Conservation (phyloP, 2,113 vertebrate genomes). For the Phycodurus eques region DNA sequence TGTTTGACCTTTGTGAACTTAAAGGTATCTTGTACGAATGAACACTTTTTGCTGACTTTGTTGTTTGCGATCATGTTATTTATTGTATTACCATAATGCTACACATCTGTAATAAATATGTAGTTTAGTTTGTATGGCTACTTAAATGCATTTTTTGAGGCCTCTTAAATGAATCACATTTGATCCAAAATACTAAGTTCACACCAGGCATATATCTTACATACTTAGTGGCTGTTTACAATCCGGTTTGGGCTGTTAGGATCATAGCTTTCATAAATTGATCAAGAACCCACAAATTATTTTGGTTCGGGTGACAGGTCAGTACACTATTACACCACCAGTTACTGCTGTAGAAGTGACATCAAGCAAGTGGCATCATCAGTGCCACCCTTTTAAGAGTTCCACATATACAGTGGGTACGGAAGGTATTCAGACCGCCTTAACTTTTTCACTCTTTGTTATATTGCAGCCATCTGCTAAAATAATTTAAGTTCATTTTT, state of each 20-base stretch:
- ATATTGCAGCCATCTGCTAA: too few species aligned
- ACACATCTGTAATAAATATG: neutral
- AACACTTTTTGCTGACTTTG: slow-evolving; percentile 59
- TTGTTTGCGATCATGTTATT: slow-evolving; percentile 47
- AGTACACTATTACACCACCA: too few species aligned
- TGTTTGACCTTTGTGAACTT: slow-evolving; percentile 39
- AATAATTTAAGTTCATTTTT: too few species aligned
- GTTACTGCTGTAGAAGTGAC: too few species aligned
- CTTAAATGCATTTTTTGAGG: neutral
- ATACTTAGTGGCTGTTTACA: neutral
- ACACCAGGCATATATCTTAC: neutral
- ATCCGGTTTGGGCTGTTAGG: neutral
- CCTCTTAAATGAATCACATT: neutral
- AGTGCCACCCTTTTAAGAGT: too few species aligned
- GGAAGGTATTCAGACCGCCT: too few species aligned
- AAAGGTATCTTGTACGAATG: slow-evolving; percentile 34
- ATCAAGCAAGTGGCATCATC: too few species aligned
- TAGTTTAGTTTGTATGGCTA: neutral
- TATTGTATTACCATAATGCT: slow-evolving; percentile 64
- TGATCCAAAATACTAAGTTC: neutral
- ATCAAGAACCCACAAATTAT: too few species aligned
- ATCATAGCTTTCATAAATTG: too few species aligned
- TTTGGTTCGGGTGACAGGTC: too few species aligned
- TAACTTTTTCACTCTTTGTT: too few species aligned
- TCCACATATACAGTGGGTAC: too few species aligned